phyloP scores from a whole-genome alignment of 1,140 invertebrate species.

The Drosophila quadrilineata region DNA sequence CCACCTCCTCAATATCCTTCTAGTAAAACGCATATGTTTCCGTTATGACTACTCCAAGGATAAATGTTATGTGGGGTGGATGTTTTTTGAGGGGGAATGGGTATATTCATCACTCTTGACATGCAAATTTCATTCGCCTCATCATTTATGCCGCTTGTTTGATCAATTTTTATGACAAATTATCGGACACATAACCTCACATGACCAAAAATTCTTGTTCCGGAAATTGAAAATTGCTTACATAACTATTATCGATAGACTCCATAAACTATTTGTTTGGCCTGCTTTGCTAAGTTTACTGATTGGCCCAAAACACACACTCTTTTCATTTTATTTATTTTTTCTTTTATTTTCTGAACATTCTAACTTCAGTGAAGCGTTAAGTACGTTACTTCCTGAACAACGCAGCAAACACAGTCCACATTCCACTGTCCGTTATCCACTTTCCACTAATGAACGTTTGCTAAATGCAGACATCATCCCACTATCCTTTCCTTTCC shows the following conservation, averaged over 20 bases:
- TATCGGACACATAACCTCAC: conserved; percentile 37
- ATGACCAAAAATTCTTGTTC: no score
- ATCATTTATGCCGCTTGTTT: conserved; percentile 64
- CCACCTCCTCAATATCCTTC: neutral
- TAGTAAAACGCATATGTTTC: conserved; percentile 40
- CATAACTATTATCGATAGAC: neutral
- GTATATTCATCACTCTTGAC: conserved; percentile 39
- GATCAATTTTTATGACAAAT: conserved; percentile 80
- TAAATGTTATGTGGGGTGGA: conserved; percentile 31
- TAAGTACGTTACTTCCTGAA: conserved; percentile 29
- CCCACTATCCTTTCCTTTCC: neutral
- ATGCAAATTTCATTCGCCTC: conserved; percentile 74
- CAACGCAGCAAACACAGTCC: conserved; percentile 2
- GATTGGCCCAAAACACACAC: neutral
- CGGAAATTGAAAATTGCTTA: conserved; percentile 23
- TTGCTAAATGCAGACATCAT: neutral
- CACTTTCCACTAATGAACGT: conserved; percentile 39
- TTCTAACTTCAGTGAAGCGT: conserved; percentile 13
- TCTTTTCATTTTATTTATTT: neutral
- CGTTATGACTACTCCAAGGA: conserved; percentile 45
- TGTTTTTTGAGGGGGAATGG: neutral
- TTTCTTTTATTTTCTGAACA: neutral
- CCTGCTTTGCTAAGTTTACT: neutral
- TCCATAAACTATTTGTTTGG: neutral
- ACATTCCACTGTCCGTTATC: conserved; percentile 3